phyloP scores from a whole-genome alignment of 2,113 vertebrate species.

The Syngnathus scovelli region DNA sequence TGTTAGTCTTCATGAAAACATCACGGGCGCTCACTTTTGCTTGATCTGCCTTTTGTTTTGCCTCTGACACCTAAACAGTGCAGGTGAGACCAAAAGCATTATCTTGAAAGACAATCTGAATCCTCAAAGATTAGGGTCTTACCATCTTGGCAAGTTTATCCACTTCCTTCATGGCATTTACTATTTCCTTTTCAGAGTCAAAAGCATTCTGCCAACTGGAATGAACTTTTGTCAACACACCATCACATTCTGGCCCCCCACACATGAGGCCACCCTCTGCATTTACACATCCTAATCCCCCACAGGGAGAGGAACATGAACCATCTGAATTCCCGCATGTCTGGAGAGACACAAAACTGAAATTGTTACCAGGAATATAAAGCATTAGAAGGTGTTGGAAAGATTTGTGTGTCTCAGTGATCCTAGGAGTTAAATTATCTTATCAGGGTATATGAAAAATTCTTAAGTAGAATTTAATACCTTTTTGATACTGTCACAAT shows the following conservation, averaged over 20 bases:
- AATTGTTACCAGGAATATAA: not conserved
- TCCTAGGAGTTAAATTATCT: no score
- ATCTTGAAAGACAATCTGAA: not conserved
- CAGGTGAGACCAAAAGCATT: not conserved
- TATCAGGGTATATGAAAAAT: no score
- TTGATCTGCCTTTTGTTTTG: constrained; percentile 85
- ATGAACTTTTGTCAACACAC: constrained; percentile 74
- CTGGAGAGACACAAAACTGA: constrained; percentile 58
- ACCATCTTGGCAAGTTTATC: constrained; percentile 93
- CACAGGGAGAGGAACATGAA: constrained; percentile 73
- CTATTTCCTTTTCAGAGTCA: constrained; percentile 84
- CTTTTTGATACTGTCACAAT: no score
- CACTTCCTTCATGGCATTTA: constrained; percentile 84
- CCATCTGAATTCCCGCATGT: constrained; percentile 79
- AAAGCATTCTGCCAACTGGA: constrained; percentile 78
- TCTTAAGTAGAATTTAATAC: no score
- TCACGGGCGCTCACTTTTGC: constrained; percentile 85
- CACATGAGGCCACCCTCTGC: constrained; percentile 75
- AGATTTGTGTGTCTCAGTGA: no score
- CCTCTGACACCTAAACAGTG: constrained; percentile 80
- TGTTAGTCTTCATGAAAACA: constrained; percentile 83
- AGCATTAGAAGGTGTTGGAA: no score
- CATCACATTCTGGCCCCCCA: constrained; percentile 80
- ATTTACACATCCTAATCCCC: constrained; percentile 78
- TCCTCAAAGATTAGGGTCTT: constrained; percentile 27